These are phyloP conservation scores for Philantomba maxwellii DNA, from an alignment of 2,113 vertebrate genomes.

Conservation along the genomic window DNA sequence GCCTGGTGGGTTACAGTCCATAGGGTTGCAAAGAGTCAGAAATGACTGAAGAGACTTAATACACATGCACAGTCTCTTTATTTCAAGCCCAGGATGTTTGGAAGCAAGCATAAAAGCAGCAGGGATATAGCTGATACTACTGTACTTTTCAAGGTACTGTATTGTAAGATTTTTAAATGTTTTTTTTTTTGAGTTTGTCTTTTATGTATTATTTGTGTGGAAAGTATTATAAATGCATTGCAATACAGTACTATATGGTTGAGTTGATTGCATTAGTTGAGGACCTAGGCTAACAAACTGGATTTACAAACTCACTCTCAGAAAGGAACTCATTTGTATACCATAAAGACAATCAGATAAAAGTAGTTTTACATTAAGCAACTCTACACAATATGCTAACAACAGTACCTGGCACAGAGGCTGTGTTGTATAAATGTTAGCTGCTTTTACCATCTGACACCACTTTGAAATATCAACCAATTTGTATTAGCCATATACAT, in stretches of 20 bases:
- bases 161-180: neutral
- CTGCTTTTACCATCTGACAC: neutral
- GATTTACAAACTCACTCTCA: neutral
- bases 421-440: neutral
- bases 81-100: neutral
- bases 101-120: neutral
- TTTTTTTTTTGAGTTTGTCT: neutral
- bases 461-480: neutral
- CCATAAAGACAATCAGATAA: slow-evolving; percentile 9
- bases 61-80: neutral
- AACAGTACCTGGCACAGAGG: neutral
- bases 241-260: neutral
- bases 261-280: neutral
- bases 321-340: neutral
- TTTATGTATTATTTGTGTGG: neutral
- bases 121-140: neutral
- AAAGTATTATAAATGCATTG: neutral
- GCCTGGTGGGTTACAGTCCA: neutral
- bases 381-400: slow-evolving; percentile 1
- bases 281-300: neutral
- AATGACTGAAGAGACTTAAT: neutral
- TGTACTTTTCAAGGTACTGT: neutral
- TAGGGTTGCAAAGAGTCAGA: neutral
- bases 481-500: neutral
- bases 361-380: neutral